These are phyloP conservation scores for Pseudotriccus pelzelni DNA, from an alignment of 2,797 vertebrate genomes.

Conservation along the genomic window DNA sequence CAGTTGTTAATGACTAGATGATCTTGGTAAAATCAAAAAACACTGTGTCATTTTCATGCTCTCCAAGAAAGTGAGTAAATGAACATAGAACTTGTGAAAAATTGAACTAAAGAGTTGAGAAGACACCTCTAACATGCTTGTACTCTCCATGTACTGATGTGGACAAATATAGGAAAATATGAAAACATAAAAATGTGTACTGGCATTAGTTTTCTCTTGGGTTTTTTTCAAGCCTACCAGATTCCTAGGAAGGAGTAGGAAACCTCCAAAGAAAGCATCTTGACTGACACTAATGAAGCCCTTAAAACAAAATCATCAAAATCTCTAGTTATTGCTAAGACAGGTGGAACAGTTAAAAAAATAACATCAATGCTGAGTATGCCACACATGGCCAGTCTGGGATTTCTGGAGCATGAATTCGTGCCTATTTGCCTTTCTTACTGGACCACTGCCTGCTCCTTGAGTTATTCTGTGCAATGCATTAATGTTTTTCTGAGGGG, in stretches of 20 bases:
- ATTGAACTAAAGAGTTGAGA: not conserved
- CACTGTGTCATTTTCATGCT: not conserved
- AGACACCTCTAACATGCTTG: not conserved
- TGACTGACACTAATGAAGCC: not conserved
- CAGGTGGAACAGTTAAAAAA: not conserved
- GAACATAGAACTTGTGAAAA: not conserved
- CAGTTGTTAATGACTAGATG: not conserved
- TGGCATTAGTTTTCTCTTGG: not conserved
- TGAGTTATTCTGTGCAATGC: not conserved
- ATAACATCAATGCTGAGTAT: not conserved
- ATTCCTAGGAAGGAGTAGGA: not conserved
- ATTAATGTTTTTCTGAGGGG: not conserved
- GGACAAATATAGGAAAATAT: not conserved
- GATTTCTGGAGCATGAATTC: not conserved
- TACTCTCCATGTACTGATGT: not conserved
- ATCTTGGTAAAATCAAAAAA: not conserved
- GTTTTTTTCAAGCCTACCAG: not conserved
- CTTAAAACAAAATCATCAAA: not conserved
- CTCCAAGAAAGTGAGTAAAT: not conserved
- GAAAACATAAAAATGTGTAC: not conserved
- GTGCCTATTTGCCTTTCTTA: not conserved
- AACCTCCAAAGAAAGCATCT: not conserved
- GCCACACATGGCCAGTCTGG: not conserved
- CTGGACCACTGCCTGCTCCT: not conserved
- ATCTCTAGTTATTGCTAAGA: not conserved